Base-by-base conservation (phyloP, 64 coral and sea anemone genomes). In the Montipora foliosa region DNA sequence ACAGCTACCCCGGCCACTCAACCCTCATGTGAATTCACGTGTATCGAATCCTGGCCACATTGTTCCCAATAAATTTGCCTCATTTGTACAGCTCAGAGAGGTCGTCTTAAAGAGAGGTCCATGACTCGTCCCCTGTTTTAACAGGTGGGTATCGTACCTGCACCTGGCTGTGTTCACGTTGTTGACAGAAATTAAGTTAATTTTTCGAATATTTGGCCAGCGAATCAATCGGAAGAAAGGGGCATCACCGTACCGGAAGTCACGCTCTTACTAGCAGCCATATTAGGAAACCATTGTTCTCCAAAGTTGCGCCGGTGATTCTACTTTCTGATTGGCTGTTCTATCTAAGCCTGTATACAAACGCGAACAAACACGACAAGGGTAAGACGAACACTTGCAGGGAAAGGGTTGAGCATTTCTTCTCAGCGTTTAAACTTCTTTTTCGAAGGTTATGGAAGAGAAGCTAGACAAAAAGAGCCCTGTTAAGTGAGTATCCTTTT, bases 381-480 rank as follows among this genome's bases (percentile, higher is more conserved):
- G 22, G 2, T 8, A 45, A 64, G 59, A 16, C 57, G 79, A 24
- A 66, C 44, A 62, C 15, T 82, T 82, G 21, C 37, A 84, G 81
- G 8, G 5, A 11, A 82, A 67, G 62, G 62, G 62, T 75, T 47
- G 25, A 83, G 29, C 10, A 47, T 9, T 8, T n/a, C 10, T 84
- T 47, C 44, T 84, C 61, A 67, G n/a, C 60, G 45, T 45, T 68
- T 7, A 24, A 68, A 60, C 81, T 8, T 84, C 44, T 84, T 67
- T 87, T 79, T 22, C 21, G 52, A 13, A 57, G 60, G 64, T 78
- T 87, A 97, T 97, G 95, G 95, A 97, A 61, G 95, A 97, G 44
- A 91, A 90, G 78, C 76, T 83, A 37, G 95, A 97, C 67, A 97
- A 97, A 49, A 97, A 92, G 94, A 94, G 75, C 45, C 93, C 29